Evolutionary conservation across 2,113 vertebrate species (phyloP), one percentile per base, ranked within the genome.

Genomic region (Nesogale talazaci): DNA sequence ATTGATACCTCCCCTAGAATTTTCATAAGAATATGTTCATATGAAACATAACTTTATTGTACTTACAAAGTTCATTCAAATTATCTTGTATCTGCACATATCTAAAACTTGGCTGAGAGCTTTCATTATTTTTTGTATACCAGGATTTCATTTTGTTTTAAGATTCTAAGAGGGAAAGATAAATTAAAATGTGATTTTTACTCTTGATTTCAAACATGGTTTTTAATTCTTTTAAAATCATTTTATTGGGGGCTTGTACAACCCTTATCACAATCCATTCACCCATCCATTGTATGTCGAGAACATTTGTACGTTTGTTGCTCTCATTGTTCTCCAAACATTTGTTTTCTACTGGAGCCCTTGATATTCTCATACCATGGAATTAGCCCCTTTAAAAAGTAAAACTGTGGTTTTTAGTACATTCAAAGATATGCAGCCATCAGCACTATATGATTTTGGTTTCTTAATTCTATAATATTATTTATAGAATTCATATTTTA

Each of bases 401-500:
- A 40, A 38, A 76, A 65, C 23, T 86, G 2, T 93, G n/a, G 5
- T 29, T 91, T 92, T 72, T 15, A 11, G 88, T 20, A 20, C 74
- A 81, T 42, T 77, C 52, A 83, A 16, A 77, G 25, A 82, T 83
- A 6, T 83, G 34, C 52, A 72, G 52, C 16, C 34, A 86, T 88
- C 46, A 52, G 17, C 36, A 36, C 27, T 81, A 76, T 34, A 29
- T 23, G 87, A 80, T 91, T 94, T 86, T 94, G 16, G 14, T 84
- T 80, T 90, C 16, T 80, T 79, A 89, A 76, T 76, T 89, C 89
- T 23, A 86, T 86, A 89, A 63, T 42, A 19, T 6, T 80, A 67
- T 42, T 89, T 91, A 72, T 65, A 72, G 31, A 38, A 92, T 59
- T 87, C 20, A 74, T 42, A 63, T 86, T 90, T 92, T 88, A 82